Evolutionary conservation across 2,888 invertebrate species (phyloP).

Genomic region (Margaritifera margaritifera): DNA sequence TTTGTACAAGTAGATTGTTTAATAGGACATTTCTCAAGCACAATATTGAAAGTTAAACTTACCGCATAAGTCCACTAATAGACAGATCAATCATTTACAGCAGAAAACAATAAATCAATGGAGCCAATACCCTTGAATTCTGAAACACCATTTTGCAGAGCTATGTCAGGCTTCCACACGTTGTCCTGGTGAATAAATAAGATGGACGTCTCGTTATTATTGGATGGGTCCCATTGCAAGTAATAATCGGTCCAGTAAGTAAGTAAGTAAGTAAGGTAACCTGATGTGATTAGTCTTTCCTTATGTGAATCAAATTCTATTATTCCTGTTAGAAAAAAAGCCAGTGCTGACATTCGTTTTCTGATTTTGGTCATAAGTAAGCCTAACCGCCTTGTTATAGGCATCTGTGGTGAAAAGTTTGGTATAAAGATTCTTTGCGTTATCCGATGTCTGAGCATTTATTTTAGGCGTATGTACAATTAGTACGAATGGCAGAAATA

Average conservation of each 20-base stretch:
- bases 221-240: slow-evolving; percentile 16
- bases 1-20: no score
- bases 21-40: no score
- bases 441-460: neutral
- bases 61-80: slow-evolving; percentile 6
- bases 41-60: neutral
- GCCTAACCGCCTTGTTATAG: slow-evolving; percentile 18
- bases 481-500: neutral
- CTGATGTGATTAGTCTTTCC: slow-evolving; percentile 27
- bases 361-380: slow-evolving; percentile 12
- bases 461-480: neutral
- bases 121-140: slow-evolving; percentile 6
- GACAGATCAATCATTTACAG: neutral
- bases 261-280: slow-evolving; percentile 22
- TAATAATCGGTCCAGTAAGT: slow-evolving; percentile 26
- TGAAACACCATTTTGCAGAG: slow-evolving; percentile 4
- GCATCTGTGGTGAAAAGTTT: slow-evolving; percentile 16
- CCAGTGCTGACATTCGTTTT: slow-evolving; percentile 23
- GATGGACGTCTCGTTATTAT: slow-evolving; percentile 9
- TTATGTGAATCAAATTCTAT: slow-evolving; percentile 21
- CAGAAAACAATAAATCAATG: neutral
- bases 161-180: slow-evolving; percentile 10
- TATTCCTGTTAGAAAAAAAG: slow-evolving; percentile 18
- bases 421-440: slow-evolving; percentile 9
- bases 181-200: slow-evolving; percentile 3